These are phyloP conservation scores for Rhopalosiphum maidis DNA, from an alignment of 1,140 invertebrate species.

Conservation along the genomic window DNA sequence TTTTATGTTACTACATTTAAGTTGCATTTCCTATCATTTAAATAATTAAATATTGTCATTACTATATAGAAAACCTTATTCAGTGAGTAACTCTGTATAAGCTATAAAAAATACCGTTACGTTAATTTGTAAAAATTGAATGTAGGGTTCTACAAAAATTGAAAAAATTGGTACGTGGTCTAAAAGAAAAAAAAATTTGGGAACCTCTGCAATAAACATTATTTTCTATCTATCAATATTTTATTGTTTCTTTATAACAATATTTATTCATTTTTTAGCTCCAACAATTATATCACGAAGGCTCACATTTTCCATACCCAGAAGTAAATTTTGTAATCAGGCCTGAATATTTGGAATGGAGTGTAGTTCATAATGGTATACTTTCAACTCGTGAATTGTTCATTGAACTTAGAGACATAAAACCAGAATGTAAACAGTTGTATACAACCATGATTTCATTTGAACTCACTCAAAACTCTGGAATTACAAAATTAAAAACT, in stretches of 20 bases:
- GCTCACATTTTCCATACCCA: not conserved
- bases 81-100: too few relatives aligned
- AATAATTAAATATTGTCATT: too few relatives aligned
- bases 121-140: too few relatives aligned
- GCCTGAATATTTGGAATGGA: conserved; percentile 36
- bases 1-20: too few relatives aligned
- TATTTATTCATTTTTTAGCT: conserved; percentile 2
- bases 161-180: too few relatives aligned
- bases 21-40: too few relatives aligned
- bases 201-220: not conserved
- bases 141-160: too few relatives aligned
- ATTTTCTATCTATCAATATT: not conserved
- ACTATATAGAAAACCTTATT: too few relatives aligned
- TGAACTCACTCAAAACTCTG: not conserved
- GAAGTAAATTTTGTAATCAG: not conserved
- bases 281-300: conserved; percentile 34
- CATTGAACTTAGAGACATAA: not conserved
- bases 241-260: not conserved
- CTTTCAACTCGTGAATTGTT: conserved; percentile 24
- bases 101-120: too few relatives aligned
- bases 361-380: conserved; percentile 32
- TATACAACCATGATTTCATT: conserved; percentile 14
- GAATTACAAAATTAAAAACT: conserved; percentile 1
- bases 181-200: too few relatives aligned
- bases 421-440: conserved; percentile 20